Base-by-base conservation (phyloP, 2,888 invertebrate genomes). In the Cerastis rubricosa region DNA sequence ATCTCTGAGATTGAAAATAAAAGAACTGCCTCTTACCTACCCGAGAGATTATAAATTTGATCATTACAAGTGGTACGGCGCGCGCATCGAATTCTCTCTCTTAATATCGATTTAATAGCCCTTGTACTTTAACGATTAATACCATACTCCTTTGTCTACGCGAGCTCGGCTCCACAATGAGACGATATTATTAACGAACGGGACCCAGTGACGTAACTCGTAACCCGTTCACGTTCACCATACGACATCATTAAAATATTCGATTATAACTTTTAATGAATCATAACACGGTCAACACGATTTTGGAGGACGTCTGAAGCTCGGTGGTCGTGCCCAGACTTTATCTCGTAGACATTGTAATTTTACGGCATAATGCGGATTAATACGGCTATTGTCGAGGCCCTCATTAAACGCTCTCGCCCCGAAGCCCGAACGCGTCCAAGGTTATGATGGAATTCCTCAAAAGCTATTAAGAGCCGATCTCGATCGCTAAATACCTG, bases 1-100 rank as follows among this genome's bases (percentile, higher is more conserved):
- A 95, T 94, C 93, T 94, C 92, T 90, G 89, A 91, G 94, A 94
- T 93, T 92, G 90, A 95, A 96, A 96, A 96, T 94, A 95, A 96
- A 95, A 95, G 93, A 95, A 93, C 86, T 90, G 89, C 89, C 91
- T 93, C 93, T 94, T 96, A 96, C 96, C 96, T 95, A 95, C 96
- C 94, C 92, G 94, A 92, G 94, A 94, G 95, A 95, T 95, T 96
- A 96, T 95, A 96, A 96, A 96, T 95, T 94, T 93, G 94, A 95
- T 94, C 95, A 95, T 96, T 96, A 96, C 95, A 95, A 94, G 92
- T 93, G 94, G 94, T 94, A 93, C 93, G 92, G 94, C 93, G 94
- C 93, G 94, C 94, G 94, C 94, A 94, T 94, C 94, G 94, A 94
- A 94, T 94, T 93, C 94, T 92, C 93, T 92, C 91, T 92, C 91